A percentile compares a stretch with the other conserved stretches of the same genome.
These are phyloP conservation scores for Physocephala rufipes DNA, from an alignment of 2,888 invertebrate genomes.

Conservation along the genomic window DNA sequence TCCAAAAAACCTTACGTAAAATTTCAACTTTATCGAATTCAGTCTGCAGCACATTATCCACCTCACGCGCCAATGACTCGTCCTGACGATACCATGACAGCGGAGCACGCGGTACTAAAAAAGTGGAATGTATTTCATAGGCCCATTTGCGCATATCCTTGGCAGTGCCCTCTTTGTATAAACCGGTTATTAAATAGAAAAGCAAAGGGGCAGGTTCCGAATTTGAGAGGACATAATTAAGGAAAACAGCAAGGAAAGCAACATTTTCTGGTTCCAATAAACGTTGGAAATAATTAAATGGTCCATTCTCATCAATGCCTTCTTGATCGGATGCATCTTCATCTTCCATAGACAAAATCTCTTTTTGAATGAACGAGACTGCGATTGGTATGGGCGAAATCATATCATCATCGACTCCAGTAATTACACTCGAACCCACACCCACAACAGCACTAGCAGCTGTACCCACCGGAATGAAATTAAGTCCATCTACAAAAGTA, in stretches of 20 bases:
- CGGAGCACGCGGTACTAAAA: slow-evolving; percentile 85
- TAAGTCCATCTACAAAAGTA: slow-evolving; percentile 56
- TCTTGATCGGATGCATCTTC: slow-evolving; percentile 91
- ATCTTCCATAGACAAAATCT: slow-evolving; percentile 95
- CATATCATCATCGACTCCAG: slow-evolving; percentile 40
- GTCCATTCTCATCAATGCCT: slow-evolving; percentile 85
- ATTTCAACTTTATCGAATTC: slow-evolving; percentile 91
- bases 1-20: slow-evolving; percentile 87
- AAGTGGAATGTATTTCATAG: slow-evolving; percentile 97
- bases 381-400: slow-evolving; percentile 59
- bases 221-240: slow-evolving; percentile 88
- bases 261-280: slow-evolving; percentile 79
- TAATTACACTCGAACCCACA: slow-evolving; percentile 19
- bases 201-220: slow-evolving; percentile 75
- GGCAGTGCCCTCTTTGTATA: slow-evolving; percentile 84
- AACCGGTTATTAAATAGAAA: slow-evolving; percentile 90
- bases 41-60: slow-evolving; percentile 84
- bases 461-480: slow-evolving; percentile 54
- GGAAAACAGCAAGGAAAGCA: slow-evolving; percentile 92
- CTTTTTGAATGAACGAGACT: slow-evolving; percentile 70
- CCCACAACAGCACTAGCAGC: slow-evolving; percentile 11
- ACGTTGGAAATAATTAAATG: slow-evolving; percentile 85
- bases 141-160: slow-evolving; percentile 98
- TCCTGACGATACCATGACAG: slow-evolving; percentile 64
- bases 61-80: slow-evolving; percentile 88